Evolutionary conservation across 2,113 vertebrate genomes (phyloP).

Genomic region (Podocnemis expansa): DNA sequence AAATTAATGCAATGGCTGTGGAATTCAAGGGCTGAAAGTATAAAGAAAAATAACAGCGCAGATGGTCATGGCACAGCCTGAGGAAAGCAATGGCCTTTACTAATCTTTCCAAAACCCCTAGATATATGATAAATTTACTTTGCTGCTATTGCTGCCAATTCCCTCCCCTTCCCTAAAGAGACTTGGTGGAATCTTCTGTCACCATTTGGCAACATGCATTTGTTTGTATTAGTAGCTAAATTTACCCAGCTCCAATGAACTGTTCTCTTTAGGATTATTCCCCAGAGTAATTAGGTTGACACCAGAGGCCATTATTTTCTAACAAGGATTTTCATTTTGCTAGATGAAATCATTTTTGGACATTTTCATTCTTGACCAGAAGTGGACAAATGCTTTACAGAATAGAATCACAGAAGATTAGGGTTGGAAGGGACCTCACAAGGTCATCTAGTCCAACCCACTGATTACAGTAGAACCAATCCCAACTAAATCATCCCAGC

Average conservation of each 20-base stretch:
- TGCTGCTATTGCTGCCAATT: not conserved
- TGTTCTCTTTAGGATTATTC: slow-evolving; percentile 61
- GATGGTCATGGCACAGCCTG: slow-evolving; percentile 12
- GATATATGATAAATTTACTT: slow-evolving; percentile 36
- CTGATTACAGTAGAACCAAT: too few relatives aligned
- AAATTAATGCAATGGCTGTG: not conserved
- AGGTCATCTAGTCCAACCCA: too few relatives aligned
- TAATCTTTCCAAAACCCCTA: slow-evolving; percentile 4
- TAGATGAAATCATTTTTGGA: slow-evolving; percentile 53
- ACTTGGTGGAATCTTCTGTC: not conserved
- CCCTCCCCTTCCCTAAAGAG: not conserved
- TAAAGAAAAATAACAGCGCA: not conserved
- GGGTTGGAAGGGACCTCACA: too few relatives aligned
- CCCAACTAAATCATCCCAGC: too few relatives aligned
- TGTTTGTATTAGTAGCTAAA: slow-evolving; percentile 64
- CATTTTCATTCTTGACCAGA: not conserved
- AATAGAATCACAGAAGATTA: not conserved
- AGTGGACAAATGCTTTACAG: slow-evolving; percentile 33
- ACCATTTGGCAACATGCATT: slow-evolving; percentile 35
- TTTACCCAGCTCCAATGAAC: slow-evolving; percentile 60
- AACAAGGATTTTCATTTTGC: slow-evolving; percentile 66
- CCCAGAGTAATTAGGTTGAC: slow-evolving; percentile 58
- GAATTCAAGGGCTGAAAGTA: not conserved
- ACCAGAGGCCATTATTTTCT: slow-evolving; percentile 55
- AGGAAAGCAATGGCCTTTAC: slow-evolving; percentile 30